These are phyloP conservation scores for Emydura subglobosa DNA, from an alignment of 2,113 vertebrate species.

Conservation along the genomic window DNA sequence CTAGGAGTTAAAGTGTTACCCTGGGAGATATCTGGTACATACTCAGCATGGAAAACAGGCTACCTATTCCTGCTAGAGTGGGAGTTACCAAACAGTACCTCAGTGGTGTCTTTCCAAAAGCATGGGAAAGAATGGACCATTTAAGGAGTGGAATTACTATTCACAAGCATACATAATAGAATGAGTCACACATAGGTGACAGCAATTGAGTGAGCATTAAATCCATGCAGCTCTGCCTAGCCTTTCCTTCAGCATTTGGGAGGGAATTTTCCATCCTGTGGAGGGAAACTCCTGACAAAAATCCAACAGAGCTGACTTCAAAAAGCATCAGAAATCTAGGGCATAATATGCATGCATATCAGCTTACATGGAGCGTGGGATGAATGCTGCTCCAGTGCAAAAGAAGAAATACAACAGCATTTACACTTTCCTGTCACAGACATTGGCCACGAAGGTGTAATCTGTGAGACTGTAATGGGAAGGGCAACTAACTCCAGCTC, in stretches of 20 bases:
- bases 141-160: constrained; percentile 3
- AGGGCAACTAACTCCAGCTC: too few relatives aligned
- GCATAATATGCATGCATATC: background rate
- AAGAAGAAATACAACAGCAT: background rate
- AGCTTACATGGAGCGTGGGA: background rate
- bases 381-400: background rate
- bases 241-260: background rate
- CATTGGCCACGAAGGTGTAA: too few relatives aligned
- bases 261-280: background rate
- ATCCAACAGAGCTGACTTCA: background rate
- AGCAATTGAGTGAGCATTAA: background rate
- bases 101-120: background rate
- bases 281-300: background rate
- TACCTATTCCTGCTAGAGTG: background rate
- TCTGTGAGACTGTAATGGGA: too few relatives aligned
- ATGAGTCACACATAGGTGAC: background rate
- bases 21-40: background rate
- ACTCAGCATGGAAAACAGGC: background rate
- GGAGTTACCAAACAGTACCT: background rate
- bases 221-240: background rate
- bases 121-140: background rate
- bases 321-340: background rate
- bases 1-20: background rate
- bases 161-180: background rate
- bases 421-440: too few relatives aligned